Evolutionary conservation across 2,113 vertebrate genomes (phyloP).

Genomic region (Lamprologus speciosus): DNA sequence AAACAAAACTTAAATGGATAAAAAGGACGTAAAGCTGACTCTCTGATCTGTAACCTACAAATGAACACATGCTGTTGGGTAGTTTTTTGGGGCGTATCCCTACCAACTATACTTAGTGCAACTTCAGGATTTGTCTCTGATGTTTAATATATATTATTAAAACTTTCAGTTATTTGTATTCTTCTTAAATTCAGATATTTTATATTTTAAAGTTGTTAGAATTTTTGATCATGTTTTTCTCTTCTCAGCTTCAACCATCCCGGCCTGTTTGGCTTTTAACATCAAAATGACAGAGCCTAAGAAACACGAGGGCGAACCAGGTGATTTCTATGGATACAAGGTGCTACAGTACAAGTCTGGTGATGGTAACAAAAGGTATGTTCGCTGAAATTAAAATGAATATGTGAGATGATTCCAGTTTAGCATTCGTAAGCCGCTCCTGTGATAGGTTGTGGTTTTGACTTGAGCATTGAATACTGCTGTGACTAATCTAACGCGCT

Average conservation of each 20-base stretch:
- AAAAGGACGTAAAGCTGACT: rapidly evolving
- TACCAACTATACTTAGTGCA: not conserved
- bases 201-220: not conserved
- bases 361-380: conserved; percentile 29
- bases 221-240: not conserved
- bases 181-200: not conserved
- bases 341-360: conserved; percentile 41
- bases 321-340: conserved; percentile 60
- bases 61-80: not conserved
- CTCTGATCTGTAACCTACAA: not conserved
- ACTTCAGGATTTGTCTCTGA: not conserved
- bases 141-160: not conserved
- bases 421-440: rapidly evolving
- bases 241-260: not conserved
- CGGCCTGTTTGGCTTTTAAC: conserved; percentile 36
- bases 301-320: not conserved
- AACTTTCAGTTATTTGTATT: not conserved
- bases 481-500: not conserved
- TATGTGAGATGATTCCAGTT: rapidly evolving
- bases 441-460: not conserved
- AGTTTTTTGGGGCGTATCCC: not conserved
- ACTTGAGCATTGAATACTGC: not conserved
- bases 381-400: rapidly evolving
- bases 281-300: not conserved
- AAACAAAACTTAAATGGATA: not conserved